These are phyloP conservation scores for Carassius carassius DNA, from an alignment of 2,113 vertebrate genomes.

Conservation along the genomic window DNA sequence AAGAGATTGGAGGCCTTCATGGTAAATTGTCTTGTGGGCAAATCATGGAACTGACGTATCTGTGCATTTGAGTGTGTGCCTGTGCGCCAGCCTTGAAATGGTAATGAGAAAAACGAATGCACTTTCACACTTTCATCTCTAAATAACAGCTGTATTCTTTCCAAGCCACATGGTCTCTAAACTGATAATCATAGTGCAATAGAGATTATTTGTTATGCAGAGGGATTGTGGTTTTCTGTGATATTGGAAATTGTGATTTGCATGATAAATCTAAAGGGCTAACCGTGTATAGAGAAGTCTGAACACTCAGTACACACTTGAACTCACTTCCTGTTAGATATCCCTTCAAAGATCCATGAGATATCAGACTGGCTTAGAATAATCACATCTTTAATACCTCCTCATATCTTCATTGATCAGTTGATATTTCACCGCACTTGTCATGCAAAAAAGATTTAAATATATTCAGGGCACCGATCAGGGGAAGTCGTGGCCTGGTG, in stretches of 20 bases:
- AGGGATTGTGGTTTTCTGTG: background rate
- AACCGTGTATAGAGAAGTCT: background rate
- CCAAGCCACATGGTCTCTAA: background rate
- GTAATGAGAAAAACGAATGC: conserved; percentile 8
- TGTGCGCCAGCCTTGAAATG: conserved; percentile 10
- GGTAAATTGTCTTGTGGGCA: background rate
- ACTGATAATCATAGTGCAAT: background rate
- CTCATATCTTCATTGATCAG: background rate
- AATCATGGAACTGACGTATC: background rate
- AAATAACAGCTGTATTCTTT: background rate
- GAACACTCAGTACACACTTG: background rate
- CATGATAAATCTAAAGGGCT: conserved; percentile 8
- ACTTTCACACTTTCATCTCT: background rate
- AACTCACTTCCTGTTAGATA: conserved; percentile 17
- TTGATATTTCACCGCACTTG: background rate
- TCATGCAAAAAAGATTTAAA: conserved; percentile 3
- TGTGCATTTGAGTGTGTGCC: conserved; percentile 10
- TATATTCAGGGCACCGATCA: background rate
- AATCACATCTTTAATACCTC: background rate
- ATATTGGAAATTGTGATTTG: background rate
- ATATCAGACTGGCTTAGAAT: conserved; percentile 13
- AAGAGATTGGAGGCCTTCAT: conserved; percentile 21
- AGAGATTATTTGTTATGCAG: background rate
- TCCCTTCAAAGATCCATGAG: background rate
- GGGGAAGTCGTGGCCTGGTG: too few species aligned